These are phyloP conservation scores for Champsocephalus esox DNA, from an alignment of 2,797 vertebrate species.

Conservation along the genomic window DNA sequence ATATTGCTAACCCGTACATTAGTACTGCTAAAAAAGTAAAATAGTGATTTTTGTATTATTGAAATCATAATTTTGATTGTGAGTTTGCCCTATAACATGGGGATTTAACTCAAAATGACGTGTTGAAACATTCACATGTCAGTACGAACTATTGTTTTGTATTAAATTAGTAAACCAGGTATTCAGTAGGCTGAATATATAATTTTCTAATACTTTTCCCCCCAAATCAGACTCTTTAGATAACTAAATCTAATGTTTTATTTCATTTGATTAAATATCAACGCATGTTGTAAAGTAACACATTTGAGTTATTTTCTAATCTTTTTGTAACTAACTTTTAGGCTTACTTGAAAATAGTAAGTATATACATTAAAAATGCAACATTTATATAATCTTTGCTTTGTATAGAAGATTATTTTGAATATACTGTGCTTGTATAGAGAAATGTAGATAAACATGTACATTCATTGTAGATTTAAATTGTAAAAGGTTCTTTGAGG, in stretches of 20 bases:
- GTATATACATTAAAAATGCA: slow-evolving; percentile 24
- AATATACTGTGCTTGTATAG: slow-evolving; percentile 62
- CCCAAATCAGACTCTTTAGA: neutral
- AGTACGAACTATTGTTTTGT: slow-evolving; percentile 1
- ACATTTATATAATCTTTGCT: slow-evolving; percentile 42
- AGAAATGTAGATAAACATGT: slow-evolving; percentile 69
- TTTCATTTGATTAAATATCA: slow-evolving; percentile 33
- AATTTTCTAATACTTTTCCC: neutral
- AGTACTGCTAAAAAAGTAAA: neutral
- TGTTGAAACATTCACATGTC: slow-evolving; percentile 3
- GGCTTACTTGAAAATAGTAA: slow-evolving; percentile 37
- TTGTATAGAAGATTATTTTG: slow-evolving; percentile 55
- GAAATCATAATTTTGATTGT: neutral
- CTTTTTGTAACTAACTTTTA: neutral
- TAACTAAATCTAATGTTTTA: neutral
- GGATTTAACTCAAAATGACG: neutral
- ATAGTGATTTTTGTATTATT: neutral
- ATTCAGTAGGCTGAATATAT: neutral
- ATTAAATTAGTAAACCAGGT: slow-evolving; percentile 8
- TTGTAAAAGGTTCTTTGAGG: slow-evolving; percentile 42
- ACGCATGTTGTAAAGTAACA: slow-evolving; percentile 18
- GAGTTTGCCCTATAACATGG: neutral
- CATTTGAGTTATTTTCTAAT: slow-evolving; percentile 12
- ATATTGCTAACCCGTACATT: neutral
- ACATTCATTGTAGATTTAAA: slow-evolving; percentile 67